phyloP scores from a whole-genome alignment of 1,140 invertebrate genomes.

The Drosophila sechellia region DNA sequence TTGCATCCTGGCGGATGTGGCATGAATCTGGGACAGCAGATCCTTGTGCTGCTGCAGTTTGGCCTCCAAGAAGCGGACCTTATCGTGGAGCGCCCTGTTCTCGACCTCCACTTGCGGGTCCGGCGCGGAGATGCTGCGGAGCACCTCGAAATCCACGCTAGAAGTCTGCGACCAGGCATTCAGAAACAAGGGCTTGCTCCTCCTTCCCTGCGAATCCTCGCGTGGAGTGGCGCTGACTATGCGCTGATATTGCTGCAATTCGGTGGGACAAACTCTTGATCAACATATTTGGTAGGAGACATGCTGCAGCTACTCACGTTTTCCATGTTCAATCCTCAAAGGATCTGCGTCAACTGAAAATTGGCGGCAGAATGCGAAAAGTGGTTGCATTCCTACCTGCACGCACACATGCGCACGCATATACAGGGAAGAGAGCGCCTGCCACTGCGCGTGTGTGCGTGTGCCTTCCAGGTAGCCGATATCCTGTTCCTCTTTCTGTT shows the following conservation, averaged over 20 bases:
- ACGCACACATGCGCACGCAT: constrained; percentile 23
- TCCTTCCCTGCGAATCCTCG: constrained; percentile 14
- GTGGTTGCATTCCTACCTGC: constrained; percentile 48
- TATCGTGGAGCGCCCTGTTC: constrained; percentile 60
- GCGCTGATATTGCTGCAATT: constrained; percentile 31
- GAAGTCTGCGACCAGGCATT: constrained; percentile 77
- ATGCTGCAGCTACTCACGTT: constrained; percentile 45
- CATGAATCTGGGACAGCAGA: constrained; percentile 67
- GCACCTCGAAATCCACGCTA: constrained; percentile 58
- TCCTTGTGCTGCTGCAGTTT: constrained; percentile 69
- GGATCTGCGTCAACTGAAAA: constrained; percentile 60
- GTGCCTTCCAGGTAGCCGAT: constrained; percentile 34
- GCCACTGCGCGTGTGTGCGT: not conserved
- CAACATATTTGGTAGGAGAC: not conserved
- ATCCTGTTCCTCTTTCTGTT: constrained; percentile 13
- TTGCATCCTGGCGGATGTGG: constrained; percentile 64
- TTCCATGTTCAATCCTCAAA: constrained; percentile 47
- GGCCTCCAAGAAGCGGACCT: constrained; percentile 65
- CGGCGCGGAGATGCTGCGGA: constrained; percentile 14
- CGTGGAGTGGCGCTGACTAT: constrained; percentile 31
- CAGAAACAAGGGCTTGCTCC: constrained; percentile 45
- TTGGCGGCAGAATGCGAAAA: constrained; percentile 76
- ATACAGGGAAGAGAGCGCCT: constrained; percentile 16
- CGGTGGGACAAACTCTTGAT: not conserved
- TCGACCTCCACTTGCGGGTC: constrained; percentile 47